Percentiles rank a stretch among this genome's conserved stretches.
These are phyloP conservation scores for Grammomys surdaster DNA, from an alignment of 2,113 vertebrate species.

Conservation along the genomic window DNA sequence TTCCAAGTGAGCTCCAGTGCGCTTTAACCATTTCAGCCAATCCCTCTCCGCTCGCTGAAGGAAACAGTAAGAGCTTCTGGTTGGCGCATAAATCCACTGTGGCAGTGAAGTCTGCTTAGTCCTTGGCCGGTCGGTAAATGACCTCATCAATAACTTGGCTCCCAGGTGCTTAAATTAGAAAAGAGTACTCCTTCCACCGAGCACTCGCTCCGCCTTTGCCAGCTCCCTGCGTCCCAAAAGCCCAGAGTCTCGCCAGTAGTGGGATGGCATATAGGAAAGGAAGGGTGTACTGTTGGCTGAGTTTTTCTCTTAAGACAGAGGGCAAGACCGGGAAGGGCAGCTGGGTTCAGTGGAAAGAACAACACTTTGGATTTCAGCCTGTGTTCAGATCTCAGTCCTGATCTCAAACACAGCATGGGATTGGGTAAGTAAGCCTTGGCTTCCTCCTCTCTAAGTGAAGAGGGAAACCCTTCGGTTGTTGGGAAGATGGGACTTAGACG, in stretches of 20 bases:
- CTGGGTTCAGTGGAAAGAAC: background rate
- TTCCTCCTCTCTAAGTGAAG: background rate
- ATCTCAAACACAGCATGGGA: fast-evolving
- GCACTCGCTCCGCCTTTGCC: background rate
- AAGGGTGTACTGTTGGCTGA: fast-evolving
- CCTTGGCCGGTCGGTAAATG: background rate
- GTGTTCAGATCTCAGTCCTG: background rate
- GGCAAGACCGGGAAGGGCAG: background rate
- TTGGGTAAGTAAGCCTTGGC: background rate
- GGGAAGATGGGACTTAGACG: background rate
- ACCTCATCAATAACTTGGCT: background rate
- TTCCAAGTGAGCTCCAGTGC: background rate
- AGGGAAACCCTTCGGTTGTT: background rate
- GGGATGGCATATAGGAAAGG: background rate
- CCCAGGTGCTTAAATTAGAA: slow-evolving; percentile 6
- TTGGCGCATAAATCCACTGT: background rate
- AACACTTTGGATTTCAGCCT: fast-evolving
- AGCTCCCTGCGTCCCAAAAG: background rate
- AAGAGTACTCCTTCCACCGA: background rate
- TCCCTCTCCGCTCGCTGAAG: background rate
- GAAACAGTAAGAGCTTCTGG: too few relatives aligned
- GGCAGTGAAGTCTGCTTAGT: background rate
- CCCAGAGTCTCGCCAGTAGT: background rate
- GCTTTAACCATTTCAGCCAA: background rate
- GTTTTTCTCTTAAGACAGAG: background rate